phyloP scores from a whole-genome alignment of 2,888 invertebrate genomes.

The Leistus spinibarbis region DNA sequence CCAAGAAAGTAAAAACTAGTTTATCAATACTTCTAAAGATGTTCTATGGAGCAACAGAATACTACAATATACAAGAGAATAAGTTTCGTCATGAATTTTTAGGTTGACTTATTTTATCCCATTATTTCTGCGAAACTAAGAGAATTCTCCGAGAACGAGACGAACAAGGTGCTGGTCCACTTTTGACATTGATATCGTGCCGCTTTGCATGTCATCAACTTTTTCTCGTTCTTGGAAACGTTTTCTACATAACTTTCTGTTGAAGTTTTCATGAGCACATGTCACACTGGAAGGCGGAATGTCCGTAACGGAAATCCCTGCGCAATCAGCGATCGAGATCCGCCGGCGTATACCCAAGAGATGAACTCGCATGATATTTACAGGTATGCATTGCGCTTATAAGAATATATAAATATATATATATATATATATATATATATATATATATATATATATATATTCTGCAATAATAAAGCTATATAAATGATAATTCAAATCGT shows the following conservation, averaged over 20 bases:
- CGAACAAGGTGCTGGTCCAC: conserved; percentile 9
- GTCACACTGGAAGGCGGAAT: conserved; percentile 29
- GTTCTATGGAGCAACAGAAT: neutral
- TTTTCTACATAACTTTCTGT: conserved; percentile 19
- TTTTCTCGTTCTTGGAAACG: conserved; percentile 35
- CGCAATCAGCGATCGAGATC: conserved; percentile 23
- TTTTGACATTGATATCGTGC: conserved; percentile 33
- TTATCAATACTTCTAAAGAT: too few species aligned
- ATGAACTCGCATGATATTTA: neutral
- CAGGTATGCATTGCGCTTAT: neutral
- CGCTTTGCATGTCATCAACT: conserved; percentile 37
- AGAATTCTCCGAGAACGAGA: neutral
- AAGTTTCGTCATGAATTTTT: neutral
- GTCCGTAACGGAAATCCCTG: conserved; percentile 26
- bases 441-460: neutral
- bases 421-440: neutral
- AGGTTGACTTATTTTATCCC: neutral
- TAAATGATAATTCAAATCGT: neutral
- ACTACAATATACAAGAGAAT: neutral
- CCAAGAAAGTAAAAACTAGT: too few species aligned
- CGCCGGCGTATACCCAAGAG: neutral
- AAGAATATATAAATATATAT: neutral
- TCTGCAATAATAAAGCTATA: neutral
- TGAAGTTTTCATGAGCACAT: conserved; percentile 36
- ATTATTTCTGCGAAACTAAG: neutral